Evolutionary conservation across 2,113 vertebrate species (phyloP).

Genomic region (Polyodon spathula): DNA sequence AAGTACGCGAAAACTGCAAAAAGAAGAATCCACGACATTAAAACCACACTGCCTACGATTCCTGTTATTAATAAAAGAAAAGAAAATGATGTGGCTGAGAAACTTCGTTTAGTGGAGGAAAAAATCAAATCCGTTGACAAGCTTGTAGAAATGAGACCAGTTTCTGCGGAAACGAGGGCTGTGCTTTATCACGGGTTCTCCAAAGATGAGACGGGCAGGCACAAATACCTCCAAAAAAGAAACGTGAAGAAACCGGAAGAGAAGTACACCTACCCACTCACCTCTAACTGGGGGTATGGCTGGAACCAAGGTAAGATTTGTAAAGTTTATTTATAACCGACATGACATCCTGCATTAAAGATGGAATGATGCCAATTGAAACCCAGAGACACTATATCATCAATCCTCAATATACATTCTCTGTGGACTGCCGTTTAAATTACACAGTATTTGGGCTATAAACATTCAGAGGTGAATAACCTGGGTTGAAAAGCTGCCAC

Average conservation of each 20-base stretch:
- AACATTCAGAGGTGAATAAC: too few relatives aligned
- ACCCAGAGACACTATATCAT: neutral
- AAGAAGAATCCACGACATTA: neutral
- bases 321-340: too few relatives aligned
- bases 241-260: slow-evolving; percentile 10
- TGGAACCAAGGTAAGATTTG: slow-evolving; percentile 13
- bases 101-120: neutral
- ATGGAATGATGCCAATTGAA: too few relatives aligned
- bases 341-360: too few relatives aligned
- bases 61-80: neutral
- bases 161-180: slow-evolving; percentile 1
- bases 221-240: slow-evolving; percentile 10
- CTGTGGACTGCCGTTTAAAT: too few relatives aligned
- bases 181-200: slow-evolving; percentile 12
- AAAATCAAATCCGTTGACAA: neutral
- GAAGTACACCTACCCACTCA: slow-evolving; percentile 11
- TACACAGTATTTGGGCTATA: too few relatives aligned
- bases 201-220: slow-evolving; percentile 10
- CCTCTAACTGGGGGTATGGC: slow-evolving; percentile 13
- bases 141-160: slow-evolving; percentile 4
- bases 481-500: too few relatives aligned
- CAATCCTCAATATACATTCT: too few relatives aligned
- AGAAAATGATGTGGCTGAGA: neutral
- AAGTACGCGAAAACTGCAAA: slow-evolving; percentile 3
- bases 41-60: slow-evolving; percentile 3